These are phyloP conservation scores for Actias luna DNA, from an alignment of 2,888 invertebrate species.

Conservation along the genomic window DNA sequence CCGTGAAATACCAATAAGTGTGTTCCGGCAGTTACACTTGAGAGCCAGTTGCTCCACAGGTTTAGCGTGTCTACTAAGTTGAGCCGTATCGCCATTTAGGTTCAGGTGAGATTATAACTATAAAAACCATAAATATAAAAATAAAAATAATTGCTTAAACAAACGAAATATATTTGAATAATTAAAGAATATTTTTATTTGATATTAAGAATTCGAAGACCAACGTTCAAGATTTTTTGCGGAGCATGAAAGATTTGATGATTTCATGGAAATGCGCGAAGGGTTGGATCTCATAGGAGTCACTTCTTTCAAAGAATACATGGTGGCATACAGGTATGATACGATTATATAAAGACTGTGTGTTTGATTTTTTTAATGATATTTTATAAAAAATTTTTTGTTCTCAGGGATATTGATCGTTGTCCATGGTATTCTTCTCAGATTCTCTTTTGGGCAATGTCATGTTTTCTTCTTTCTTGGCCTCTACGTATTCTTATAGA, in stretches of 20 bases:
- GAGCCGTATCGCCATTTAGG: too few species aligned
- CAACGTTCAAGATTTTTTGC: conserved; percentile 90
- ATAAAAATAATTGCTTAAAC: too few species aligned
- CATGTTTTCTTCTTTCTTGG: conserved; percentile 90
- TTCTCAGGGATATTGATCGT: conserved; percentile 70
- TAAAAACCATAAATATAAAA: too few species aligned
- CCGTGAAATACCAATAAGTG: too few species aligned
- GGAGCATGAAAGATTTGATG: conserved; percentile 90
- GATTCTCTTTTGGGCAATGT: conserved; percentile 88
- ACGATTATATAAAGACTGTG: neutral
- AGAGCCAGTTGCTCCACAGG: too few species aligned
- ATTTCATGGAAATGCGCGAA: conserved; percentile 93
- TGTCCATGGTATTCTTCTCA: conserved; percentile 86
- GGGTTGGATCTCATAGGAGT: conserved; percentile 88
- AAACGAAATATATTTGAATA: neutral
- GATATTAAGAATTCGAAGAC: conserved; percentile 87
- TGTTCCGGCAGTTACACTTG: too few species aligned
- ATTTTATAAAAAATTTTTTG: conserved; percentile 20
- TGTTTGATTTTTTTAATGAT: neutral
- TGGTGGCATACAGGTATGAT: conserved; percentile 76
- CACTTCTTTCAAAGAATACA: conserved; percentile 79
- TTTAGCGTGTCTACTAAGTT: too few species aligned
- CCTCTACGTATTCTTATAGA: conserved; percentile 89
- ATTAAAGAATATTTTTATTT: conserved; percentile 6
- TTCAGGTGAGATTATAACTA: too few species aligned